phyloP scores from a whole-genome alignment of 1,140 invertebrate genomes.

The Leptinotarsa lineolata region DNA sequence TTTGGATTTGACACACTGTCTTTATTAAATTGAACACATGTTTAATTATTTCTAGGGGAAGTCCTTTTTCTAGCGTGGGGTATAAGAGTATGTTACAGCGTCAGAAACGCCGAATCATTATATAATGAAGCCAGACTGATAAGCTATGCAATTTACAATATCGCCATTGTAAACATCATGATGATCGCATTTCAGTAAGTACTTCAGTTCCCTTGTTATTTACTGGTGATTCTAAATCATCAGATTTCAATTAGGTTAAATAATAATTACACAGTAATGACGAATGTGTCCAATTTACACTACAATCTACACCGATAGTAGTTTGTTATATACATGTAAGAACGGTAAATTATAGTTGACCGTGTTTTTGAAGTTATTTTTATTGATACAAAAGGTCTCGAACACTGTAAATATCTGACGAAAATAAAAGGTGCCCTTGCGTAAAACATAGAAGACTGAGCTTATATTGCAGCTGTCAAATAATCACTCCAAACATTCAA shows the following conservation, averaged over 20 bases:
- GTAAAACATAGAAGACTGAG: too few relatives aligned
- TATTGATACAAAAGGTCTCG: too few relatives aligned
- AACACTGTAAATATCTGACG: too few relatives aligned
- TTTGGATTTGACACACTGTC: too few relatives aligned
- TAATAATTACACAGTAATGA: too few relatives aligned
- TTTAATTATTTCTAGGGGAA: slow-evolving; percentile 67
- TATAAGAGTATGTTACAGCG: slow-evolving; percentile 87
- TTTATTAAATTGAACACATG: too few relatives aligned
- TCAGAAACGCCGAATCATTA: slow-evolving; percentile 86
- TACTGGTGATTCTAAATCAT: not conserved
- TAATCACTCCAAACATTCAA: too few relatives aligned
- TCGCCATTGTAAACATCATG: slow-evolving; percentile 85
- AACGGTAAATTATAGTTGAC: not conserved
- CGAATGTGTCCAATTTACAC: too few relatives aligned
- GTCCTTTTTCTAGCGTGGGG: slow-evolving; percentile 89
- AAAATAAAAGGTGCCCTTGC: too few relatives aligned
- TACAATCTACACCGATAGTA: not conserved
- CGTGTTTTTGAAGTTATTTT: too few relatives aligned
- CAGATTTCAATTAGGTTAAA: not conserved
- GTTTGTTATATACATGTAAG: not conserved
- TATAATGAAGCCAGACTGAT: slow-evolving; percentile 92
- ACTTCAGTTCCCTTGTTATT: not conserved
- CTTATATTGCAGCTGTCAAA: too few relatives aligned
- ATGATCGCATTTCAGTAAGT: slow-evolving; percentile 93
- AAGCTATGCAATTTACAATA: slow-evolving; percentile 92